Percentiles rank a stretch among this genome's conserved stretches.
Evolutionary conservation across 2,888 invertebrate genomes (phyloP).

Genomic region (Drosophila antonietae): DNA sequence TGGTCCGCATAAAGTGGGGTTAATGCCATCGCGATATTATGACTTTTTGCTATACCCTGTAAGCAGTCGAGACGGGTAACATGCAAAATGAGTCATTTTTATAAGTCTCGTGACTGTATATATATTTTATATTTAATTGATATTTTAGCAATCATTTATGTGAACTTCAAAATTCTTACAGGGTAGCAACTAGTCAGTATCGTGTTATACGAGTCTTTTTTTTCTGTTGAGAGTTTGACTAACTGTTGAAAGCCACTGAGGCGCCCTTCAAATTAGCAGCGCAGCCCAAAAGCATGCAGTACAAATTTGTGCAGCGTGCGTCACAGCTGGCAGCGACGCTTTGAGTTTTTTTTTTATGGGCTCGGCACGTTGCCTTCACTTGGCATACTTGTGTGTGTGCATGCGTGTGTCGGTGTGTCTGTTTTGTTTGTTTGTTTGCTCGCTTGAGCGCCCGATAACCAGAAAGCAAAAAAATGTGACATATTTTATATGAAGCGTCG

Average conservation of each 20-base stretch:
- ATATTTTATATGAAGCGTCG: slow-evolving; percentile 53
- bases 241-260: slow-evolving; percentile 45
- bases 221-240: slow-evolving; percentile 47
- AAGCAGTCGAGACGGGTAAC: not conserved
- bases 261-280: slow-evolving; percentile 3
- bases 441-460: slow-evolving; percentile 55
- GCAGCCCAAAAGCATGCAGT: slow-evolving; percentile 59
- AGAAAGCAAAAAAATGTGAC: slow-evolving; percentile 58
- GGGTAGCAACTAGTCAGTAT: not conserved
- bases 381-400: slow-evolving; percentile 2
- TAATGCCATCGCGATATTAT: slow-evolving; percentile 47
- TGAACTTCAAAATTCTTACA: not conserved
- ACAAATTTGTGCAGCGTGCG: slow-evolving; percentile 8
- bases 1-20: slow-evolving; percentile 31
- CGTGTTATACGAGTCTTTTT: not conserved
- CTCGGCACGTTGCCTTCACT: slow-evolving; percentile 63
- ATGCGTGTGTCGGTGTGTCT: slow-evolving; percentile 12
- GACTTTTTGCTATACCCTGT: slow-evolving; percentile 1
- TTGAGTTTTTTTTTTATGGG: slow-evolving; percentile 70
- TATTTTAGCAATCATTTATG: not conserved
- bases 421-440: slow-evolving; percentile 45
- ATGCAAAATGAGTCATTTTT: not conserved
- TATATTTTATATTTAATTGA: not conserved
- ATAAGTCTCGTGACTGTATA: not conserved
- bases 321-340: slow-evolving; percentile 26